These are phyloP conservation scores for Psettodes erumei DNA, from an alignment of 2,113 vertebrate genomes.

Conservation along the genomic window DNA sequence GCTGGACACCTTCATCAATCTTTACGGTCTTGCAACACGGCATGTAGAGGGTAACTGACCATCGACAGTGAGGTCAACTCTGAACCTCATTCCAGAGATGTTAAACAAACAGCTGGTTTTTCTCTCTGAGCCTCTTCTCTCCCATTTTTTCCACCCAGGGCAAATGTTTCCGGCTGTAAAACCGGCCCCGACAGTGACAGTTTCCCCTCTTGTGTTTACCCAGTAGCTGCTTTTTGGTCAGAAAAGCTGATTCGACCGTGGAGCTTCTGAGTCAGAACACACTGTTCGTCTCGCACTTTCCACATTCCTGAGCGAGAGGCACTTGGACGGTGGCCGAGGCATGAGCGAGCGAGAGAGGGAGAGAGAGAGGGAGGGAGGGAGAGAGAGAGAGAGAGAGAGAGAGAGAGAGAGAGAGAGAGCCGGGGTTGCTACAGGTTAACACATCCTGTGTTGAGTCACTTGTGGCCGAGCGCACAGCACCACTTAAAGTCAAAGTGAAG, in stretches of 20 bases:
- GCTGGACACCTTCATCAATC: no score
- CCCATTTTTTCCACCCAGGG: neutral
- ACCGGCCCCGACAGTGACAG: neutral
- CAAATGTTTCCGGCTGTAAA: neutral
- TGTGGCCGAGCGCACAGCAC: neutral
- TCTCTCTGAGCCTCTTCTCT: neutral
- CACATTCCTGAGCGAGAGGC: slow-evolving; percentile 37
- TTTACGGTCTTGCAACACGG: no score
- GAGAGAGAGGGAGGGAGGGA: neutral
- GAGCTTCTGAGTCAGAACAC: neutral
- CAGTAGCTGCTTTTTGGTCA: neutral
- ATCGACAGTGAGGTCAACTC: no score
- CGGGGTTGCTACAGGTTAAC: neutral
- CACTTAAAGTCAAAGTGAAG: neutral
- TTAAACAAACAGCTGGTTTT: neutral
- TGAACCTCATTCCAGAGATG: no score
- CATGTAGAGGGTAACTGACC: no score
- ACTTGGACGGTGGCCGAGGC: neutral
- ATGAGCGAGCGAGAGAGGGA: neutral
- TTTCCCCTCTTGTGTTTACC: neutral
- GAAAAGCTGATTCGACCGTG: neutral
- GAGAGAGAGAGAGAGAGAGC: neutral
- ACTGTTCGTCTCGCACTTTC: neutral
- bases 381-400: neutral
- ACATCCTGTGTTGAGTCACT: slow-evolving; percentile 28